Percentiles rank a stretch among this genome's conserved stretches.
Evolutionary conservation across 2,797 vertebrate genomes (phyloP).

Genomic region (Pseudopleuronectes americanus): DNA sequence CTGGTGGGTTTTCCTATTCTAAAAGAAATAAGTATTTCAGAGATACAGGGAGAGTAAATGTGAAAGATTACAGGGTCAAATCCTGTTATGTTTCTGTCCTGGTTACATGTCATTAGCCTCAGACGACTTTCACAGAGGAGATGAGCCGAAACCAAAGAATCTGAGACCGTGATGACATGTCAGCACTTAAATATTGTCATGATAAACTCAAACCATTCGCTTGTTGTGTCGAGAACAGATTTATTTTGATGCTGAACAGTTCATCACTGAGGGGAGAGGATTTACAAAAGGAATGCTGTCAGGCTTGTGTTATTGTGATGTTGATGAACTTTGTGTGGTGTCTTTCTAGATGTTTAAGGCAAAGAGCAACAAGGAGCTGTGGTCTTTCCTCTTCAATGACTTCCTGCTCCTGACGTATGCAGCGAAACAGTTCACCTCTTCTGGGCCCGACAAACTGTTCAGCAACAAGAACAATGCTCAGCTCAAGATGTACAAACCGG

Average conservation of each 20-base stretch:
- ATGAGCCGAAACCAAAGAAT: too few species aligned
- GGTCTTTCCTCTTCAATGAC: constrained; percentile 95
- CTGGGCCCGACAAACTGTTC: constrained; percentile 91
- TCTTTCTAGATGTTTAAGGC: constrained; percentile 75
- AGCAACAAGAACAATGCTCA: constrained; percentile 90
- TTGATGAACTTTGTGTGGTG: not conserved
- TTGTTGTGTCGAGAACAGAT: too few species aligned
- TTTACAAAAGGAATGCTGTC: too few species aligned
- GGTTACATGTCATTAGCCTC: too few species aligned
- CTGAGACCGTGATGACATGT: too few species aligned
- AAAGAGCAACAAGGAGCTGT: constrained; percentile 96
- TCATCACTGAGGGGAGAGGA: not conserved
- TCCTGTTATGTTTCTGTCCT: too few species aligned
- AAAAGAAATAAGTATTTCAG: too few species aligned
- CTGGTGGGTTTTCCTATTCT: not conserved
- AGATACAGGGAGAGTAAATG: too few species aligned
- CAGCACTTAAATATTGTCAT: too few species aligned
- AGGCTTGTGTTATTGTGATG: not conserved
- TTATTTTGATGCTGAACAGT: not conserved
- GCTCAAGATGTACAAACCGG: constrained; percentile 97
- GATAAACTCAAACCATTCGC: too few species aligned
- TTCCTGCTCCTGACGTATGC: constrained; percentile 95
- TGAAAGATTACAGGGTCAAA: too few species aligned
- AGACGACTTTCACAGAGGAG: too few species aligned
- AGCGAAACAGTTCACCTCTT: constrained; percentile 92